Evolutionary conservation across 2,797 vertebrate genomes (phyloP).

Genomic region (Pristis pectinata): DNA sequence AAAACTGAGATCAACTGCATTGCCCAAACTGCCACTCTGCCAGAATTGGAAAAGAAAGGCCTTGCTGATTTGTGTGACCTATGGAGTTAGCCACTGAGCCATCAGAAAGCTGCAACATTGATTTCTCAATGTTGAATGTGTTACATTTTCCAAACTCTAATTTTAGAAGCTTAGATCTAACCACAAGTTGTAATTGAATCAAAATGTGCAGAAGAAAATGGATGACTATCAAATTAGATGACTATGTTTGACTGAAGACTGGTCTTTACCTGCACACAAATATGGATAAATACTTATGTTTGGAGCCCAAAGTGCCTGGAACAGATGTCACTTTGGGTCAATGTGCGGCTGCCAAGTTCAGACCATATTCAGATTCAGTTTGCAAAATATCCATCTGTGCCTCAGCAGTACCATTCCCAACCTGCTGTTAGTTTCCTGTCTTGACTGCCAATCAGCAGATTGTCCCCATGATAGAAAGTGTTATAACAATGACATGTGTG

Average conservation of each 20-base stretch:
- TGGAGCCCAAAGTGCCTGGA: neutral
- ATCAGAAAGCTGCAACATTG: neutral
- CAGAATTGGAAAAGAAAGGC: neutral
- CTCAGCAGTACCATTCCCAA: neutral
- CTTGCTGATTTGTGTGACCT: neutral
- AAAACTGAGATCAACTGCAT: neutral
- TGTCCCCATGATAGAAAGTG: neutral
- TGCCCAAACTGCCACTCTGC: neutral
- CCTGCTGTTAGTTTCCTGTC: neutral
- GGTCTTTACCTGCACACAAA: neutral
- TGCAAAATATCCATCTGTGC: neutral
- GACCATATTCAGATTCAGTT: neutral
- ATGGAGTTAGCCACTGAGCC: neutral
- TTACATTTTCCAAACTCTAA: neutral
- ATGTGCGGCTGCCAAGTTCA: neutral
- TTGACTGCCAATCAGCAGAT: neutral
- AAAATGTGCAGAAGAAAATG: neutral
- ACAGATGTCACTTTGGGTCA: neutral
- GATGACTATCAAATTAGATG: neutral
- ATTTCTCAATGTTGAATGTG: neutral
- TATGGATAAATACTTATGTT: neutral
- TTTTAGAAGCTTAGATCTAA: constrained; percentile 23
- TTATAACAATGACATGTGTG: neutral
- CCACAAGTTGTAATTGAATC: neutral
- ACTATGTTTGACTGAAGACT: neutral